Percentiles rank a stretch among this genome's conserved stretches.
These are phyloP conservation scores for Tetropium fuscum DNA, from an alignment of 2,888 invertebrate genomes.

Conservation along the genomic window DNA sequence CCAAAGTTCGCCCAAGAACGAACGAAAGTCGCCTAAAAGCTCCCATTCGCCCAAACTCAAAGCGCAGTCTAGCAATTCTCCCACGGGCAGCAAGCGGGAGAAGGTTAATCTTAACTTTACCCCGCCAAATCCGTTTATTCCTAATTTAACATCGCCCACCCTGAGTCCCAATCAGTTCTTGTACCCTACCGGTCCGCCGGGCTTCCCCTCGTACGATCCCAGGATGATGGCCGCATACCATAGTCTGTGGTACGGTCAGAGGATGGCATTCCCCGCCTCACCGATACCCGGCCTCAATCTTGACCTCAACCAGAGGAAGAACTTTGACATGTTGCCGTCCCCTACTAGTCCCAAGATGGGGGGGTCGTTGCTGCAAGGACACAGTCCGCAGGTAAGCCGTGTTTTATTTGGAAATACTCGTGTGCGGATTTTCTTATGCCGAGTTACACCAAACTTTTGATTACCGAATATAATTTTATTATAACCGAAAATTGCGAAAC, in stretches of 20 bases:
- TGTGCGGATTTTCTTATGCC: neutral
- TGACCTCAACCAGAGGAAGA: conserved; percentile 51
- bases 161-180: conserved; percentile 63
- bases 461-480: no score
- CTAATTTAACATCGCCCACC: conserved; percentile 62
- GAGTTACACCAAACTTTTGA: no score
- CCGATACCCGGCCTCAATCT: conserved; percentile 48
- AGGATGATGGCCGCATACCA: conserved; percentile 63
- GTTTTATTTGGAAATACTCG: neutral
- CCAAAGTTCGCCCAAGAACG: conserved; percentile 60
- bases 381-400: conserved; percentile 40
- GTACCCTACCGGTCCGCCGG: conserved; percentile 56
- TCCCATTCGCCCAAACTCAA: conserved; percentile 60
- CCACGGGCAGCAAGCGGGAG: conserved; percentile 40
- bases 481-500: no score
- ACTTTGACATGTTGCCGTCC: conserved; percentile 50
- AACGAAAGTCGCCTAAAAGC: conserved; percentile 60
- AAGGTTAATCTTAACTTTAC: conserved; percentile 61
- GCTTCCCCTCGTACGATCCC: conserved; percentile 63
- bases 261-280: conserved; percentile 52
- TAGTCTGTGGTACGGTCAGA: conserved; percentile 53
- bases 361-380: conserved; percentile 30
- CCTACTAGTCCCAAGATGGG: conserved; percentile 45
- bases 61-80: conserved; percentile 31
- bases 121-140: conserved; percentile 65